Evolutionary conservation across 2,797 vertebrate species (phyloP).

Genomic region (Bufotes viridis): DNA sequence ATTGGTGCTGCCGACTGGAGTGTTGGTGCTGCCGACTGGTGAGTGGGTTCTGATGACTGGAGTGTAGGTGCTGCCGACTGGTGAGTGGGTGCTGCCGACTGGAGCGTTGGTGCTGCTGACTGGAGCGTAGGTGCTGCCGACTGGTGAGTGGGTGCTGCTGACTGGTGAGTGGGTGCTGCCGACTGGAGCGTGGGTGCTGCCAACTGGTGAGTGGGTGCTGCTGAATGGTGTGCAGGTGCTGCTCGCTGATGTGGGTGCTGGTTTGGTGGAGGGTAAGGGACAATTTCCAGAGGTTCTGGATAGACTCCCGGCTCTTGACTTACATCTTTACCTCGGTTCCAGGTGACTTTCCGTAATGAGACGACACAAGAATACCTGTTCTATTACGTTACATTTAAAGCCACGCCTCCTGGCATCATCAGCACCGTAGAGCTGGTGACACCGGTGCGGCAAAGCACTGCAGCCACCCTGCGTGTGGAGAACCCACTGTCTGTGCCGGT

Average conservation of each 20-base stretch:
- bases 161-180: not conserved
- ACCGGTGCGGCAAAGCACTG: constrained; percentile 73
- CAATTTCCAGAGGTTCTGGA: too few relatives aligned
- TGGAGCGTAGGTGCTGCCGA: too few relatives aligned
- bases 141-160: too few relatives aligned
- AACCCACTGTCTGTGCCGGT: constrained; percentile 78
- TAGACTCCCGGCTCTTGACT: too few relatives aligned
- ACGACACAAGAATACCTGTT: constrained; percentile 82
- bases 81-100: not conserved
- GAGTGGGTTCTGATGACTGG: too few relatives aligned
- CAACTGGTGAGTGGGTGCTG: not conserved
- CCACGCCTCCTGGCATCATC: constrained; percentile 73
- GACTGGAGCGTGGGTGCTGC: not conserved
- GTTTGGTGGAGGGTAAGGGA: not conserved
- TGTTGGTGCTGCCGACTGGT: too few relatives aligned
- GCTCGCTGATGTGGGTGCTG: not conserved
- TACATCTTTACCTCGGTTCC: not conserved
- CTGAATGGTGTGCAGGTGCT: not conserved
- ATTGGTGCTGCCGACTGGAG: too few relatives aligned
- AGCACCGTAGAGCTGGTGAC: constrained; percentile 77
- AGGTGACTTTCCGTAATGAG: constrained; percentile 87
- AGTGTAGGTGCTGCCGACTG: not conserved
- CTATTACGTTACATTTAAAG: constrained; percentile 80
- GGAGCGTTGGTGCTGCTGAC: too few relatives aligned
- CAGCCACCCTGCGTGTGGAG: constrained; percentile 76